phyloP scores from a whole-genome alignment of 2,113 vertebrate genomes.

The Pyrgilauda ruficollis region DNA sequence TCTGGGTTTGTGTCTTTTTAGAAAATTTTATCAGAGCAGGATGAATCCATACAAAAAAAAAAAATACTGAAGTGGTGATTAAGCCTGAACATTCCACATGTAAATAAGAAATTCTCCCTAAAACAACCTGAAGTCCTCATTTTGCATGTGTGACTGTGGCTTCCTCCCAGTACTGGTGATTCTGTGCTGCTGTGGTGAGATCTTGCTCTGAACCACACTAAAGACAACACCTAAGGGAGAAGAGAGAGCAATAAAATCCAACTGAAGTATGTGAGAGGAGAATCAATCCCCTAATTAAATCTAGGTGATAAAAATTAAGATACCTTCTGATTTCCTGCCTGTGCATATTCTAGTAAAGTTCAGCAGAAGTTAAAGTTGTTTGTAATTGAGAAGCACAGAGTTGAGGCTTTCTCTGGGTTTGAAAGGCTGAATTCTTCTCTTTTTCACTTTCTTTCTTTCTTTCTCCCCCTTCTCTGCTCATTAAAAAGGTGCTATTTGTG shows the following conservation, averaged over 20 bases:
- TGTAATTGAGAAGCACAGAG: neutral
- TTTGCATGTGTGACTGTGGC: neutral
- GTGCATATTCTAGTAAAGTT: neutral
- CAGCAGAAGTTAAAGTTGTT: constrained; percentile 25
- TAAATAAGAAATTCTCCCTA: neutral
- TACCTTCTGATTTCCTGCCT: neutral
- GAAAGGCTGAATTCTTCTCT: constrained; percentile 49
- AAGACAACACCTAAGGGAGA: neutral
- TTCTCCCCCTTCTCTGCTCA: neutral
- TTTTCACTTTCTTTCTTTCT: constrained; percentile 24
- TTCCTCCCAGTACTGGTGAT: neutral
- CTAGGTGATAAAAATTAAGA: neutral
- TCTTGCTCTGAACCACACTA: neutral
- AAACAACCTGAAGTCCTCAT: neutral
- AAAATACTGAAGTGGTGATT: neutral
- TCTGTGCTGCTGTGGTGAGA: neutral
- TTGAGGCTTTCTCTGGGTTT: constrained; percentile 15
- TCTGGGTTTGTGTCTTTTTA: neutral
- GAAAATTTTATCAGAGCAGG: neutral
- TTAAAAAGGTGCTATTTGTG: constrained; percentile 72
- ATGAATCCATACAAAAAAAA: neutral
- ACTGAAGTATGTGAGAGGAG: neutral
- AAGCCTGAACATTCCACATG: neutral
- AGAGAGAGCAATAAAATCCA: neutral
- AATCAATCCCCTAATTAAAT: neutral